phyloP scores from a whole-genome alignment of 53 echinoderm and acorn worm genomes.

The Paracentrotus lividus region DNA sequence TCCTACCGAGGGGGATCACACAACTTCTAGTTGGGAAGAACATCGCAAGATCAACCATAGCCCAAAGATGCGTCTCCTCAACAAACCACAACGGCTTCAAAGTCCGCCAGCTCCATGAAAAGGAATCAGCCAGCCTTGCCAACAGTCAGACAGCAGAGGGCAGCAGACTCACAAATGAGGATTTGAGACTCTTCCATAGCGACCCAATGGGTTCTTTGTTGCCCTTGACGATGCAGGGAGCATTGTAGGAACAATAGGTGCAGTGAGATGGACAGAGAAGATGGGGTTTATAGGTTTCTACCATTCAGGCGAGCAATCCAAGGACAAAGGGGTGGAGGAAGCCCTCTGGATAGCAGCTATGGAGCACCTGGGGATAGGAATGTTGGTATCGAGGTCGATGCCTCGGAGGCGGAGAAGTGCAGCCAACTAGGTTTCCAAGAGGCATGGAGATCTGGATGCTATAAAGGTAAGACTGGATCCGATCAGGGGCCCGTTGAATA shows the following conservation, averaged over 20 bases:
- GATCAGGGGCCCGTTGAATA: no score
- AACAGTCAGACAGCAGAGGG: conserved; percentile 64
- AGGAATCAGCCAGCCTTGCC: conserved; percentile 64
- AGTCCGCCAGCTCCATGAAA: conserved; percentile 38
- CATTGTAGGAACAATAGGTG: conserved; percentile 51
- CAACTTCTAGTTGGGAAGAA: neutral
- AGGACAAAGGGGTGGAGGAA: conserved; percentile 78
- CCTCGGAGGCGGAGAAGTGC: conserved; percentile 79
- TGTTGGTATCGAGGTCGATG: conserved; percentile 83
- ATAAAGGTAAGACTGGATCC: conserved; percentile 72
- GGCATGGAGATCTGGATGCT: conserved; percentile 92
- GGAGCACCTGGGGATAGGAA: conserved; percentile 85
- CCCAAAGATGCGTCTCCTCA: neutral
- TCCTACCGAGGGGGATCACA: neutral
- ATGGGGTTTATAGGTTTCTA: conserved; percentile 73
- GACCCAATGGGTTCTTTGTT: conserved; percentile 52
- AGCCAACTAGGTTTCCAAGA: conserved; percentile 86
- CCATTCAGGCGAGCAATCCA: conserved; percentile 75
- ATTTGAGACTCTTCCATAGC: conserved; percentile 32
- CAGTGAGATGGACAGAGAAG: conserved; percentile 42
- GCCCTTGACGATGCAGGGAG: conserved; percentile 21
- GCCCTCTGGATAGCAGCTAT: conserved; percentile 83
- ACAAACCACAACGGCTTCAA: conserved; percentile 16
- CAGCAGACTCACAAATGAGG: conserved; percentile 45
- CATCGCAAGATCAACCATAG: neutral